Evolutionary conservation across 1,140 invertebrate species (phyloP).

Genomic region (Meloidogyne floridensis): DNA sequence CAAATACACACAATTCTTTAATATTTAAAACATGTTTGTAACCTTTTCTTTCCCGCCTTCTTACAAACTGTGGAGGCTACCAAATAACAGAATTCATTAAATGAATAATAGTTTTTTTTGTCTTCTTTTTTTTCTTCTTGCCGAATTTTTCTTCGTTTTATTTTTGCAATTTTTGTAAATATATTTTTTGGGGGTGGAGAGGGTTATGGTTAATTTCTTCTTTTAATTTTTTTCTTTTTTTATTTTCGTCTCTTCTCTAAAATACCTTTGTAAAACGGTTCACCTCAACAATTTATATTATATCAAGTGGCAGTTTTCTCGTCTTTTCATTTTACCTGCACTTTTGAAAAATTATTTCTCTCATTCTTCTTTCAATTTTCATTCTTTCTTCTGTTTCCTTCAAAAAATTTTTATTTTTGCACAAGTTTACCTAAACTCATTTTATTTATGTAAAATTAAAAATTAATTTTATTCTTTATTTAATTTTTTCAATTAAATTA

Average conservation of each 20-base stretch:
- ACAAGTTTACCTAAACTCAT: neutral
- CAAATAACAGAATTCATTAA: no score
- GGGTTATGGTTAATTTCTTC: no score
- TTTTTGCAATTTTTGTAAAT: neutral
- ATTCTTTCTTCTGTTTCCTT: neutral
- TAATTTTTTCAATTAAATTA: no score
- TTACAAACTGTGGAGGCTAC: neutral
- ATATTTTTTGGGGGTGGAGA: neutral
- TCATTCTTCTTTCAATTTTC: neutral
- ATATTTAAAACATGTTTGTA: neutral
- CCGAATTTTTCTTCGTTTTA: neutral
- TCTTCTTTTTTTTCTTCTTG: neutral
- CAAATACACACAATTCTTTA: neutral
- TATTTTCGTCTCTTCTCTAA: neutral
- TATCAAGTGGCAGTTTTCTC: neutral
- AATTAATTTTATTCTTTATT: no score
- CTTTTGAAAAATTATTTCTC: neutral
- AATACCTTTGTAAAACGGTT: neutral
- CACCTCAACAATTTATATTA: neutral
- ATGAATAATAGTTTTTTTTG: neutral
- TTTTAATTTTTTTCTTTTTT: neutral
- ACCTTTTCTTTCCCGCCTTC: neutral
- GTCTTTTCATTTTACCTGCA: neutral
- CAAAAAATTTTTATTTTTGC: neutral
- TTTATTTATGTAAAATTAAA: no score